Conservation (phyloP, 1,140 invertebrate species). For the Drosophila melanica region DNA sequence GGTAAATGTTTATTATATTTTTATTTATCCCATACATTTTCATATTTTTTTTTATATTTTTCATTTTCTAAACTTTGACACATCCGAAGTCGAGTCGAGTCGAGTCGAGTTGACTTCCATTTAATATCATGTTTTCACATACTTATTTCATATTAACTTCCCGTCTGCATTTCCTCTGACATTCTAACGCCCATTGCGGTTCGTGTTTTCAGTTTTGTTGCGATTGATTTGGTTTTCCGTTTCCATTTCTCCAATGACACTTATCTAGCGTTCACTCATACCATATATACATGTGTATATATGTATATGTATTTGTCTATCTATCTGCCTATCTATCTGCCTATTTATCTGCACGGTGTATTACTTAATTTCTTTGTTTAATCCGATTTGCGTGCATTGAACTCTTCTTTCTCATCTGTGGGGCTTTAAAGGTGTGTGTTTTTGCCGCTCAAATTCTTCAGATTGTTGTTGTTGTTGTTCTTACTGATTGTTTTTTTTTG, state of each 20-base stretch:
- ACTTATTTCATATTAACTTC: constrained; percentile 11
- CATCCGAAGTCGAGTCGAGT: background rate
- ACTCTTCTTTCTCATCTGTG: constrained; percentile 54
- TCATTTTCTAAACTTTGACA: background rate
- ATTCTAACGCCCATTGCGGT: constrained; percentile 27
- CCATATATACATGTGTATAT: constrained; percentile 1
- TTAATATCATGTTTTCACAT: background rate
- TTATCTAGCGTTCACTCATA: background rate
- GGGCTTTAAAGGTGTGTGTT: constrained; percentile 46
- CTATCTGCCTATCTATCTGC: background rate
- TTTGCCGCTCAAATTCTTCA: constrained; percentile 56
- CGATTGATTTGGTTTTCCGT: constrained; percentile 31
- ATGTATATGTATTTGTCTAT: background rate
- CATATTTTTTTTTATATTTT: no score
- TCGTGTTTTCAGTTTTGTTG: constrained; percentile 14
- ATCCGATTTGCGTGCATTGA: constrained; percentile 83
- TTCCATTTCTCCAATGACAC: constrained; percentile 31
- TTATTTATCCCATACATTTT: no score
- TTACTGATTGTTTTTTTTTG: constrained; percentile 42
- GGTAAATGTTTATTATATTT: background rate
- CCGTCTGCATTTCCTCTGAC: constrained; percentile 28
- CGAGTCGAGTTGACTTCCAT: constrained; percentile 1
- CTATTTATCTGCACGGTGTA: constrained; percentile 43
- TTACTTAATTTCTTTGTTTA: constrained; percentile 78
- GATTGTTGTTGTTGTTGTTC: constrained; percentile 34